Percentiles rank a stretch among this genome's conserved stretches.
Evolutionary conservation across 2,888 invertebrate genomes (phyloP).

Genomic region (Maniola hyperantus): DNA sequence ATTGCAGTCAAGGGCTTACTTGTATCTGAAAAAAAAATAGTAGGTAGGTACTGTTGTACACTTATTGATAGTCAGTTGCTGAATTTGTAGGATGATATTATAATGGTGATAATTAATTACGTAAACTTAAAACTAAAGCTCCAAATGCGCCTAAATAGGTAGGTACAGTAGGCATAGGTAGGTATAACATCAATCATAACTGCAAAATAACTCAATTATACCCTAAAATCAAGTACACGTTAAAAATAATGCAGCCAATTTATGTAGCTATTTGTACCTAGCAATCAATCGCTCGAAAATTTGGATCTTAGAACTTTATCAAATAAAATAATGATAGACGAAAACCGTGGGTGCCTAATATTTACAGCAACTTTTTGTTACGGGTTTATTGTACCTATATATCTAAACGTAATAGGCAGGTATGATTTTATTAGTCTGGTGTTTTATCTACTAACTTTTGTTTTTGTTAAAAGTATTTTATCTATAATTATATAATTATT

Average conservation of each 20-base stretch:
- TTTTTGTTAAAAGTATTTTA: too few relatives aligned
- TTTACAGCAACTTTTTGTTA: conserved; percentile 7
- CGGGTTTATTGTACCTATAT: neutral
- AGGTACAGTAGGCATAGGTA: too few relatives aligned
- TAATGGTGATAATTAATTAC: too few relatives aligned
- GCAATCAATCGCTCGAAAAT: conserved; percentile 10
- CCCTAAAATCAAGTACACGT: neutral
- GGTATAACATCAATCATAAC: too few relatives aligned
- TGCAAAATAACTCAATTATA: neutral
- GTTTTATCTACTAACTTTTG: conserved; percentile 1
- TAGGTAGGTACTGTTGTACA: too few relatives aligned
- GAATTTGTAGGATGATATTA: too few relatives aligned
- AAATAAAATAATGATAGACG: conserved; percentile 60
- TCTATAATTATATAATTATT: neutral
- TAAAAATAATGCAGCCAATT: neutral
- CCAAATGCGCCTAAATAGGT: too few relatives aligned
- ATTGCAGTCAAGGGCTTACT: too few relatives aligned
- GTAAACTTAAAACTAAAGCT: too few relatives aligned
- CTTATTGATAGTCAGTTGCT: too few relatives aligned
- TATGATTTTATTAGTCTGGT: neutral
- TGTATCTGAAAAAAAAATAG: too few relatives aligned
- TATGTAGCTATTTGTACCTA: conserved; percentile 1
- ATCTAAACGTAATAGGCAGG: neutral
- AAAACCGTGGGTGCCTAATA: conserved; percentile 25
- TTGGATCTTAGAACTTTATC: conserved; percentile 32